Evolutionary conservation across 2,797 vertebrate genomes (phyloP).

Genomic region (Halcyon badia): DNA sequence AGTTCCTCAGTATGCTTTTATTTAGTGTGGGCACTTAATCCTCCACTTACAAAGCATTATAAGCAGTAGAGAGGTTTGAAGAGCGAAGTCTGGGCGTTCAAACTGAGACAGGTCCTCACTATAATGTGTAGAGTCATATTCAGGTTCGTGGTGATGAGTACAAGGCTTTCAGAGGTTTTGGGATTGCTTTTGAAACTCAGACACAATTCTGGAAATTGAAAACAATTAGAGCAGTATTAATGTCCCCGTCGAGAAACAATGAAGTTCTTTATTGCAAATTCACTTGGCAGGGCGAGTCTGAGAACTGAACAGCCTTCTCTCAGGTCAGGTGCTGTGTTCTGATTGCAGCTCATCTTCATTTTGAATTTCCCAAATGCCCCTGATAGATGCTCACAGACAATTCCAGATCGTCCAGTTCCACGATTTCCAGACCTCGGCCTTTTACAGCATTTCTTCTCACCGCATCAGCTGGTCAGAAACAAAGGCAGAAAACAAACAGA

Average conservation of each 20-base stretch:
- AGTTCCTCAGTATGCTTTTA: not conserved
- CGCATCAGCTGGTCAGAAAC: not conserved
- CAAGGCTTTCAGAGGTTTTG: not conserved
- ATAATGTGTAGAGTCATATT: not conserved
- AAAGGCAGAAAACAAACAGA: not conserved
- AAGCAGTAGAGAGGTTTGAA: not conserved
- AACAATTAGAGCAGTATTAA: not conserved
- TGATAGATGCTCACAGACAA: fast-evolving
- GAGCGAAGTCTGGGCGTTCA: not conserved
- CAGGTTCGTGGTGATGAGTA: not conserved
- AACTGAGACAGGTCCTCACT: not conserved
- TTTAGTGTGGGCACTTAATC: not conserved
- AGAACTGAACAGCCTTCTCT: not conserved
- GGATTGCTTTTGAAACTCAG: not conserved
- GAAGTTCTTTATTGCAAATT: not conserved
- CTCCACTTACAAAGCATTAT: not conserved
- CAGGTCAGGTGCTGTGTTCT: not conserved
- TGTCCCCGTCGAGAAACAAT: not conserved
- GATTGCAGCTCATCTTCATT: not conserved
- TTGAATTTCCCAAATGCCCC: not conserved
- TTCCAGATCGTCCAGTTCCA: not conserved
- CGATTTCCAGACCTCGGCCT: not conserved
- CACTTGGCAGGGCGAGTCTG: not conserved
- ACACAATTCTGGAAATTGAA: not conserved
- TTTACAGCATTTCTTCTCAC: not conserved